Base-by-base conservation (phyloP, 2,113 vertebrate genomes). In the Cyrtonyx montezumae region DNA sequence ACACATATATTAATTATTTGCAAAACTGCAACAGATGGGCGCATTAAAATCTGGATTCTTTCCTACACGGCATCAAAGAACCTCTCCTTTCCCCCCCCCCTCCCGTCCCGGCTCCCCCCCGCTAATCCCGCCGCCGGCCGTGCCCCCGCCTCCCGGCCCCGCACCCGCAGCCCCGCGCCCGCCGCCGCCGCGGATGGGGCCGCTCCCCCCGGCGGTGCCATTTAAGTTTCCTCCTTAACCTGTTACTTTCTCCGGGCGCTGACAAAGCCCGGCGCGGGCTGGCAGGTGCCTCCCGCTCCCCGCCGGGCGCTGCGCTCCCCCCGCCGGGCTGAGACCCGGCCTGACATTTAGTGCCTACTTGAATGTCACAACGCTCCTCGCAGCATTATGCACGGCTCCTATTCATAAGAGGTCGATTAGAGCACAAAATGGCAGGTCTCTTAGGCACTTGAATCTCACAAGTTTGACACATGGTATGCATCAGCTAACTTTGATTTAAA, bases 391-490 rank as follows among this genome's bases (percentile, higher is more conserved):
- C 97, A 84, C 84, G 96, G 97, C 92, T 96, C 96, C 97, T 96
- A 97, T 98, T 97, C 97, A 97, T 97, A 95, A 97, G 97, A 98
- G 98, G 98, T 98, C 98, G 98, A 97, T 97, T 98, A 97, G 97
- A 97, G 97, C 98, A 98, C 99, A 99, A 99, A 98, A 99, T 99
- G 99, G 98, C 99, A 99, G 98, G 98, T 98, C 98, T 98, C 98
- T 84, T 96, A 97, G 97, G 98, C 98, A 97, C 97, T 97, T 93
- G 98, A 97, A 98, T 97, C 97, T 97, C 97, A 94, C 97, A 98
- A 98, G 98, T 99, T 98, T 98, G 97, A 98, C 97, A 98, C 98
- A 97, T 96, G 96, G 94, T 92, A 94, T 97, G 96, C 97, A 96
- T 87, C 95, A 78, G 95, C 92, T 91, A 98, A 98, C 97, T 98